Evolutionary conservation across 1,140 invertebrate genomes (phyloP).

Genomic region (Coboldia fuscipes): DNA sequence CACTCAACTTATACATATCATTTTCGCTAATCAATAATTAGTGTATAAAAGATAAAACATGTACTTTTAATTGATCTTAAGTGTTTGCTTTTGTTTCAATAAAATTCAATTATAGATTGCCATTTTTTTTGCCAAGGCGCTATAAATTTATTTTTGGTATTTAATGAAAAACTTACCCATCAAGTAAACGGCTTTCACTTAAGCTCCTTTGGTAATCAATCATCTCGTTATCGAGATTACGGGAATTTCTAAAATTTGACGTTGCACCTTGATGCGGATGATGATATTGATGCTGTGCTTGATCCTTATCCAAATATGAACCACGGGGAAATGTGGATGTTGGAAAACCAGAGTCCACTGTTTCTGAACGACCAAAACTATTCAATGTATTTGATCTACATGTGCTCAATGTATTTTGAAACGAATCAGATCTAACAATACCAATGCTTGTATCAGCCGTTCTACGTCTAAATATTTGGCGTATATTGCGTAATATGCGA

Average conservation of each 20-base stretch:
- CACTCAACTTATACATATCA: no score
- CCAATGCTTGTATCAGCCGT: conserved; percentile 5
- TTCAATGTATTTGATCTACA: conserved; percentile 13
- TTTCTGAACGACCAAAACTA: no score
- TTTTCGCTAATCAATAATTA: no score
- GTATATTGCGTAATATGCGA: conserved; percentile 18
- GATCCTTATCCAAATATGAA: no score
- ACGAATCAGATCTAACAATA: conserved; percentile 2
- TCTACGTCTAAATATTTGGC: conserved; percentile 18
- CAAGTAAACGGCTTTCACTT: conserved; percentile 17
- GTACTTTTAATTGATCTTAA: no score
- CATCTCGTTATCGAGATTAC: conserved; percentile 10
- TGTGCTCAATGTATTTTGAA: conserved; percentile 11
- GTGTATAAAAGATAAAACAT: no score
- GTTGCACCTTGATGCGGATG: conserved; percentile 1
- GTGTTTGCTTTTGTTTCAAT: no score
- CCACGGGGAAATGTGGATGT: no score
- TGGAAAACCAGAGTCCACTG: no score
- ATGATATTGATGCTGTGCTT: conserved; percentile 3
- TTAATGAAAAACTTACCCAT: conserved; percentile 14
- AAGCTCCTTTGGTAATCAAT: conserved; percentile 18
- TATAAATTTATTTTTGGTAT: no score
- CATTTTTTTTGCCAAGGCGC: no score
- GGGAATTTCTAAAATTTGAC: not conserved
- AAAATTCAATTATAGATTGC: no score